Evolutionary conservation across 2,113 vertebrate species (phyloP).

Genomic region (Ranitomeya variabilis): DNA sequence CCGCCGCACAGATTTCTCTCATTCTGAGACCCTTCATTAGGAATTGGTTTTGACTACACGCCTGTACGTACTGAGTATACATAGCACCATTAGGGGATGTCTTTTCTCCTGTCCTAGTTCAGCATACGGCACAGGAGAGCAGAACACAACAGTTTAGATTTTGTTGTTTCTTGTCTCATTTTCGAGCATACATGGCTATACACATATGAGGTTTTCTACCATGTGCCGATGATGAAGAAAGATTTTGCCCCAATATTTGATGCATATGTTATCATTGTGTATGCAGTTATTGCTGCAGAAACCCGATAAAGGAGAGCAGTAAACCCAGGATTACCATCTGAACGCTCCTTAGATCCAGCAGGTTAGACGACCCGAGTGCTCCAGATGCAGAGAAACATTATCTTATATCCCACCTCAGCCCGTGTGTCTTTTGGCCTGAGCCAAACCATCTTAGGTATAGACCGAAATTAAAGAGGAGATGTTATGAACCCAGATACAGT

Average conservation of each 20-base stretch:
- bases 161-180: neutral
- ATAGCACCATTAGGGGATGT: too few species aligned
- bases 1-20: neutral
- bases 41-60: neutral
- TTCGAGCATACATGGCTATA: neutral
- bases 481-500: neutral
- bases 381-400: slow-evolving; percentile 36
- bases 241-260: neutral
- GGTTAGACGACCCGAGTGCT: neutral
- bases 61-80: too few species aligned
- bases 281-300: slow-evolving; percentile 14
- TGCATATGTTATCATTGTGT: slow-evolving; percentile 10
- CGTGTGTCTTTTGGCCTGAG: slow-evolving; percentile 17
- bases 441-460: slow-evolving; percentile 27
- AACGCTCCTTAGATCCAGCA: neutral
- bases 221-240: slow-evolving; percentile 1
- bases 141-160: too few species aligned
- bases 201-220: neutral
- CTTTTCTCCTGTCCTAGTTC: too few species aligned
- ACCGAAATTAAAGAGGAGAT: neutral
- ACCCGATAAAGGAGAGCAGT: neutral
- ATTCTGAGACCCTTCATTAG: neutral
- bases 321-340: slow-evolving; percentile 9
- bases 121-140: too few species aligned
- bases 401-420: slow-evolving; percentile 27